These are phyloP conservation scores for Muscicapa striata DNA, from an alignment of 2,797 vertebrate genomes.

Conservation along the genomic window DNA sequence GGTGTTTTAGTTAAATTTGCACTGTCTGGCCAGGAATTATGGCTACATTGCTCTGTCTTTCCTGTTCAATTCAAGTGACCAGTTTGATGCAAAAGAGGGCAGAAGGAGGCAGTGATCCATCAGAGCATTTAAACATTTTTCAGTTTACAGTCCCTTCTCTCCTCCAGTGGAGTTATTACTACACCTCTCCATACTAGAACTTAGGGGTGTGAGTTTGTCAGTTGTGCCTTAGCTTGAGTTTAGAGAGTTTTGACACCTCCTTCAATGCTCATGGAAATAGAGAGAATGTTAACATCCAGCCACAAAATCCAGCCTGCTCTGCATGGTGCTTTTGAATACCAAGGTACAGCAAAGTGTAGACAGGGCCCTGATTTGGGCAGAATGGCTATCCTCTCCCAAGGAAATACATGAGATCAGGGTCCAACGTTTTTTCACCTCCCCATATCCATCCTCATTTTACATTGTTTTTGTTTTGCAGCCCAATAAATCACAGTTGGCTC, in stretches of 20 bases:
- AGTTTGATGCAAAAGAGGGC: background rate
- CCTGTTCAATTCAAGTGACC: background rate
- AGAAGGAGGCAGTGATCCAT: background rate
- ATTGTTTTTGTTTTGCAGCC: background rate
- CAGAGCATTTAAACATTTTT: background rate
- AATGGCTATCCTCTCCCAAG: background rate
- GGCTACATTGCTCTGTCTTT: background rate
- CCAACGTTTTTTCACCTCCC: background rate
- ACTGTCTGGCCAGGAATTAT: background rate
- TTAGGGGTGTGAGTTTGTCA: accelerated
- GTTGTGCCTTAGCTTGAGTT: background rate
- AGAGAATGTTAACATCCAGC: background rate
- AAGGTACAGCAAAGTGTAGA: background rate
- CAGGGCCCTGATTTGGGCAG: background rate
- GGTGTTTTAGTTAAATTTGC: background rate
- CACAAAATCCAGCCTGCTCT: background rate
- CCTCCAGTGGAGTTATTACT: background rate
- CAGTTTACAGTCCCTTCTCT: background rate
- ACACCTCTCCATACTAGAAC: background rate
- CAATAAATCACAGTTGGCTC: background rate
- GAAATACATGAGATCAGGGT: background rate
- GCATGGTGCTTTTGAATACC: background rate
- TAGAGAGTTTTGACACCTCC: background rate
- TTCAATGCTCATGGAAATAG: background rate
- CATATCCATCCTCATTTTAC: background rate